Evolutionary conservation across 1,140 invertebrate genomes (phyloP), one percentile per base, ranked within the genome.

Genomic region (Atta texana): DNA sequence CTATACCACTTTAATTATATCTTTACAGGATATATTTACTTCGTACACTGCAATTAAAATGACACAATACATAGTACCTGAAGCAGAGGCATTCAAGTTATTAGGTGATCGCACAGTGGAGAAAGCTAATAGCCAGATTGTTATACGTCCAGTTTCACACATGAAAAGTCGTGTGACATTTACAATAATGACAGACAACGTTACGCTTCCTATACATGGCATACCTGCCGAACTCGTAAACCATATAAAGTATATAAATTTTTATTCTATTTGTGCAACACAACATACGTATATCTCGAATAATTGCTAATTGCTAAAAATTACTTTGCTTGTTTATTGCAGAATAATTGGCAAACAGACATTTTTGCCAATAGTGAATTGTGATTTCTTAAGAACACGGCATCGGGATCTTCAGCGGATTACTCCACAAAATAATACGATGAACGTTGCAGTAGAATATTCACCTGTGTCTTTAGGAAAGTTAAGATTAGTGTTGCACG

Each of bases 351-450:
- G 95, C 51, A 96, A 96, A 61, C 95, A 95, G 31, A 96, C 97
- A 93, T 98, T 98, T 93, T 95, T 98, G 87, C 98, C 98, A 31
- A 97, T 99, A 87, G 92, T 98, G 0, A 97, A 97, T 88, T 97
- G 98, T 87, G 98, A 99, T 95, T 97, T 97, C 88, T 95, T 99
- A 1, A 97, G 97, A 93, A 97, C 97, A 57, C 96, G 98, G 68
- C 93, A 98, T 28, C 96, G 96, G 91, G 97, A 99, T 95, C 96
- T 99, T 44, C 95, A 97, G 87, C 95, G 96, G 87, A 94, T 98
- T 3, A 96, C 94, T 3, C 95, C 92, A 7, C 96, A 96, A 68
- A 96, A 95, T 80, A 94, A 95, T 21, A 94, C 96, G 66, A 95
- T 96, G 69, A 96, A 96, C 86, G 90, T 97, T 7, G 96, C 96